A percentile compares a stretch with the other conserved stretches of the same genome.
Evolutionary conservation across 92 coral and sea anemone genomes (phyloP).

Genomic region (Epizoanthus illoricatus): DNA sequence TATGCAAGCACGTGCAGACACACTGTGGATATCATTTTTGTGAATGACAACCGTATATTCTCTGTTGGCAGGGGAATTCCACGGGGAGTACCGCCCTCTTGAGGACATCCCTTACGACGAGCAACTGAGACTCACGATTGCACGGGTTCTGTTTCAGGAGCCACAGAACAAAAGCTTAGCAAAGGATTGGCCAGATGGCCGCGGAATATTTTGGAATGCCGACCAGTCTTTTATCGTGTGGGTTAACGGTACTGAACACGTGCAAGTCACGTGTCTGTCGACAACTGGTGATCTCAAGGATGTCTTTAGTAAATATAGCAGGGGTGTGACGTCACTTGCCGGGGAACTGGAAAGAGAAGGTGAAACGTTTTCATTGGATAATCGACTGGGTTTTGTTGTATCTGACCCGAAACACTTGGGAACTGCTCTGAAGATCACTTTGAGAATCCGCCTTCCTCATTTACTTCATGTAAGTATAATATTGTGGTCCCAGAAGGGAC

Average conservation of each 20-base stretch:
- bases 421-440: conserved; percentile 64
- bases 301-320: conserved; percentile 53
- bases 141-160: conserved; percentile 45
- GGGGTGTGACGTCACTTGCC: conserved; percentile 62
- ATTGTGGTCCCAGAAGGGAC: neutral
- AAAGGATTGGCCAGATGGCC: conserved; percentile 88
- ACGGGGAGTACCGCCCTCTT: conserved; percentile 65
- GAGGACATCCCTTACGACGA: conserved; percentile 52
- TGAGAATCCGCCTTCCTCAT: conserved; percentile 64
- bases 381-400: conserved; percentile 74
- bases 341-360: conserved; percentile 65
- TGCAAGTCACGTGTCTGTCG: conserved; percentile 56
- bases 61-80: conserved; percentile 58
- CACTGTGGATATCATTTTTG: no score
- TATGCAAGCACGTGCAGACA: no score
- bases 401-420: conserved; percentile 82
- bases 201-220: conserved; percentile 61
- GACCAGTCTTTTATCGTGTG: conserved; percentile 74
- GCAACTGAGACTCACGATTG: conserved; percentile 34
- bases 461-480: conserved; percentile 57
- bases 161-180: conserved; percentile 67
- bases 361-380: conserved; percentile 66
- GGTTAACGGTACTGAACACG: conserved; percentile 79
- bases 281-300: conserved; percentile 52
- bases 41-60: neutral